Evolutionary conservation across 2,797 vertebrate species (phyloP).

Genomic region (Nannoperca australis): DNA sequence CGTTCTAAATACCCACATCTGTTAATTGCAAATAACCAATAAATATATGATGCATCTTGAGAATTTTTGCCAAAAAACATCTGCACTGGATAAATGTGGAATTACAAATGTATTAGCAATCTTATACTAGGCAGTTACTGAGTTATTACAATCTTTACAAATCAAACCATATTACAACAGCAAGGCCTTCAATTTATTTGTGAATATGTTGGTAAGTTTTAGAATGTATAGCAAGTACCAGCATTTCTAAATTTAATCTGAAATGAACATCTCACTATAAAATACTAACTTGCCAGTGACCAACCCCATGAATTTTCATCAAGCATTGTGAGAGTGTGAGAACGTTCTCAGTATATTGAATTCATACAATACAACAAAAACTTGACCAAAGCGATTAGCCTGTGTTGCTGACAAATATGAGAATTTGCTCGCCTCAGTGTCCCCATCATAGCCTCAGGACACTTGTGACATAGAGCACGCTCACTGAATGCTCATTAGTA

Average conservation of each 20-base stretch:
- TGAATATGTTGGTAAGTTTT: background rate
- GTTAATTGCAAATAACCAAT: background rate
- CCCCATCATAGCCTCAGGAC: constrained; percentile 54
- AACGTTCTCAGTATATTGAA: constrained; percentile 18
- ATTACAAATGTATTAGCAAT: background rate
- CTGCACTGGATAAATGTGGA: background rate
- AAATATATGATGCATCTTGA: background rate
- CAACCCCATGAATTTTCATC: constrained; percentile 52
- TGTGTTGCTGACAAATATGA: constrained; percentile 74
- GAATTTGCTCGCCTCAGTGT: constrained; percentile 60
- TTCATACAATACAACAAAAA: constrained; percentile 44
- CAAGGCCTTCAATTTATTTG: background rate
- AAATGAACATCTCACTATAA: constrained; percentile 24
- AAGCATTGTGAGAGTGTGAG: constrained; percentile 42
- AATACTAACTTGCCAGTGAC: constrained; percentile 2
- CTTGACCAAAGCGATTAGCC: constrained; percentile 57
- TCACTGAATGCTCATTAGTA: constrained; percentile 84
- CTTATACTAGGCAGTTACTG: background rate
- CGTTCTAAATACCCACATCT: background rate
- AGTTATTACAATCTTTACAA: background rate
- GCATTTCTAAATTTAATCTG: background rate
- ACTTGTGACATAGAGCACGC: constrained; percentile 72
- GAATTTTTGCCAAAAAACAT: background rate
- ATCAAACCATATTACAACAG: background rate
- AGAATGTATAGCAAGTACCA: background rate